These are phyloP conservation scores for Chamaea fasciata DNA, from an alignment of 2,113 vertebrate genomes.

Conservation along the genomic window DNA sequence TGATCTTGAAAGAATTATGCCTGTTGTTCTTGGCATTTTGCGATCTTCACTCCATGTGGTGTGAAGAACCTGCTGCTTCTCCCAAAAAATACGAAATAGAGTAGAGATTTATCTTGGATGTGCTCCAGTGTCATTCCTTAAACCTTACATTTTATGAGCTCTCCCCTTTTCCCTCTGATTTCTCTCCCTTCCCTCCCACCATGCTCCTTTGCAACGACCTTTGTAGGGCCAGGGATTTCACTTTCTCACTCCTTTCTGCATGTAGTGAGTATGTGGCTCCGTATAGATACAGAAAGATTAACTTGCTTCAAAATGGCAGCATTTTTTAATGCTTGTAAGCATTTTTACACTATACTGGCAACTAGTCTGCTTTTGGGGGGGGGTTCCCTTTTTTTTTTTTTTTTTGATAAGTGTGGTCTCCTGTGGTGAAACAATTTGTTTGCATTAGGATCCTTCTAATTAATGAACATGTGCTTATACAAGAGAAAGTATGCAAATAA, in stretches of 20 bases:
- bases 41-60: slow-evolving; percentile 54
- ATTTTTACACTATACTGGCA: neutral
- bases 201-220: neutral
- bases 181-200: neutral
- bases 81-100: slow-evolving; percentile 66
- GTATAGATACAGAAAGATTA: neutral
- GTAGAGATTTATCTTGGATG: slow-evolving; percentile 71
- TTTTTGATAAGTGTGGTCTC: neutral
- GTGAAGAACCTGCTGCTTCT: slow-evolving; percentile 70
- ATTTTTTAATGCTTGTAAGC: neutral
- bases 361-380: neutral
- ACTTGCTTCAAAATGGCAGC: neutral
- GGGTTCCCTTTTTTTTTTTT: neutral
- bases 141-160: slow-evolving; percentile 47
- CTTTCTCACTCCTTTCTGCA: neutral
- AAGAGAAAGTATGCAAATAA: neutral
- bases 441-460: neutral
- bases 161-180: neutral
- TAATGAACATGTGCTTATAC: neutral
- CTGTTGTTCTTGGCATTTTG: slow-evolving; percentile 75
- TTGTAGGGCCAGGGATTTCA: neutral
- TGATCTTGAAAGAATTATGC: slow-evolving; percentile 64
- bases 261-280: neutral
- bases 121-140: slow-evolving; percentile 63
- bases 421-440: neutral